phyloP scores from a whole-genome alignment of 2,797 vertebrate genomes.

The Yasuhikotakia modesta region DNA sequence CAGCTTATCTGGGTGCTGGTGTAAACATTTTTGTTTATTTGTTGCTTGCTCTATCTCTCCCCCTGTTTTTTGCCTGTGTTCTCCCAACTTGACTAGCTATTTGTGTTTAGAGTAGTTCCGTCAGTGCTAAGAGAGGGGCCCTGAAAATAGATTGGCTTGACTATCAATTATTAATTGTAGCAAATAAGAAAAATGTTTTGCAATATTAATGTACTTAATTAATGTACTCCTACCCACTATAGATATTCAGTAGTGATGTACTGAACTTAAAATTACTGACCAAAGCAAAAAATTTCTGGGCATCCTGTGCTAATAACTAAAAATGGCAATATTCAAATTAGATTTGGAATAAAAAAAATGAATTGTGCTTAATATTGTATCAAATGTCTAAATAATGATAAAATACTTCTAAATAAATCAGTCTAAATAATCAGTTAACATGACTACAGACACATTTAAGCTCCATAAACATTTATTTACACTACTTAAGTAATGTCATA shows the following conservation, averaged over 20 bases:
- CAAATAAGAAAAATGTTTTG: constrained; percentile 73
- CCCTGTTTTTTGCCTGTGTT: neutral
- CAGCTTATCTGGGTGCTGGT: constrained; percentile 58
- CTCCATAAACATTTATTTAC: too few relatives aligned
- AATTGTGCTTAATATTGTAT: too few relatives aligned
- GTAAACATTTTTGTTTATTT: constrained; percentile 29
- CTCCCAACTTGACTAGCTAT: constrained; percentile 9
- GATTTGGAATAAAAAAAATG: neutral
- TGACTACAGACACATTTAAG: too few relatives aligned
- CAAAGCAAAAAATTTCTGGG: neutral
- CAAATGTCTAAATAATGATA: too few relatives aligned
- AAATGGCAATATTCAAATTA: neutral
- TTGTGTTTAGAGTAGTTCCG: constrained; percentile 43
- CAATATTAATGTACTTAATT: constrained; percentile 67
- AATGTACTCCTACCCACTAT: constrained; percentile 14
- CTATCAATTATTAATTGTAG: constrained; percentile 82
- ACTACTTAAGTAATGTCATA: too few relatives aligned
- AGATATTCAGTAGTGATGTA: constrained; percentile 7
- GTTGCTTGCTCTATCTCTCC: neutral
- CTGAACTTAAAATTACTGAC: neutral
- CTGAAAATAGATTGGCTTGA: constrained; percentile 75
- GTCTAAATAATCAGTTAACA: too few relatives aligned
- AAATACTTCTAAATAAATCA: too few relatives aligned
- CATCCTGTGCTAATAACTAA: neutral
- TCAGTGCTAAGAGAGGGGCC: constrained; percentile 54